Evolutionary conservation across 2,113 vertebrate genomes (phyloP).

Genomic region (Toxotes chatareus): DNA sequence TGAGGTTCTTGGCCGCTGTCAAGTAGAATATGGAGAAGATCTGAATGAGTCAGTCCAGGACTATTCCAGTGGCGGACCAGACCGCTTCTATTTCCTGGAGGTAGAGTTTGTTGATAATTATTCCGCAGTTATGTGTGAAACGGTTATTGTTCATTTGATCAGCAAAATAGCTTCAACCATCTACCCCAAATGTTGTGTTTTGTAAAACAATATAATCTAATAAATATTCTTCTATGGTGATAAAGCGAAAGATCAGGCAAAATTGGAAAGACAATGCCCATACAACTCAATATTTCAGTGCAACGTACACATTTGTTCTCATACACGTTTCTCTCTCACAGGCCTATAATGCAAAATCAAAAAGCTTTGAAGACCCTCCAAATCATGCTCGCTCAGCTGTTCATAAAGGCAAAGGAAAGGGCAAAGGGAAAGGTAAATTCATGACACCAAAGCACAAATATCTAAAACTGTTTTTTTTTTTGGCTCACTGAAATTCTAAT

Average conservation of each 20-base stretch:
- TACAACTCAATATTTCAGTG: neutral
- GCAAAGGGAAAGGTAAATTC: constrained; percentile 93
- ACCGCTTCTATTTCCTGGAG: constrained; percentile 97
- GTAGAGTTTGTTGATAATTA: constrained; percentile 66
- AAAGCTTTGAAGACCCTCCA: constrained; percentile 95
- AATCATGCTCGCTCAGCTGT: constrained; percentile 92
- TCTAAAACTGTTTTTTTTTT: neutral
- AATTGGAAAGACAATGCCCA: neutral
- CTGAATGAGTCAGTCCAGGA: constrained; percentile 89
- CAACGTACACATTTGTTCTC: neutral
- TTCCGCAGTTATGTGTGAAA: neutral
- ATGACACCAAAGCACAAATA: neutral
- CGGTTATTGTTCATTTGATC: no score
- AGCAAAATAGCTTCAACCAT: neutral
- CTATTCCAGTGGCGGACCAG: constrained; percentile 86
- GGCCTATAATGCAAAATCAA: constrained; percentile 94
- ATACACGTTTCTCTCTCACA: constrained; percentile 56
- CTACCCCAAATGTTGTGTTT: no score
- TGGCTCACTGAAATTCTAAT: neutral
- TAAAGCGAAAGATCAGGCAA: neutral
- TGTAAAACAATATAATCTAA: no score
- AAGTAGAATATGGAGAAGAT: constrained; percentile 92
- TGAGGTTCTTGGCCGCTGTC: constrained; percentile 90
- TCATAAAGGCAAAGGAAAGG: constrained; percentile 94
- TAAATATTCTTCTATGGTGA: no score